Evolutionary conservation across 2,888 invertebrate species (phyloP).

Genomic region (Napeogenes inachia): DNA sequence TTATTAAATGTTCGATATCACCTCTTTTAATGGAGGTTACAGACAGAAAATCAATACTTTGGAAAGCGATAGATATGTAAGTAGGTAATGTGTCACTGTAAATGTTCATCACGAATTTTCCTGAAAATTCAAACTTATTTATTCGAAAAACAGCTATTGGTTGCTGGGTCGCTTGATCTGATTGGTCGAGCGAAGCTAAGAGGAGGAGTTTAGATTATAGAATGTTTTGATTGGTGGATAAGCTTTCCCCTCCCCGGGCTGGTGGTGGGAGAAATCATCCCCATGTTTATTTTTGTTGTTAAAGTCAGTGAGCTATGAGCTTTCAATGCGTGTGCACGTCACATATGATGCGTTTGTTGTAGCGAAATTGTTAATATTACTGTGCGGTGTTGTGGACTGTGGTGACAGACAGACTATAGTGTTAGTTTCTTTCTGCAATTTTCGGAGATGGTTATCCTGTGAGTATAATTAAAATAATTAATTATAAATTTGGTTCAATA

Average conservation of each 20-base stretch:
- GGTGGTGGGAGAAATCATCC: conserved; percentile 63
- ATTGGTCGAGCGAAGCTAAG: conserved; percentile 46
- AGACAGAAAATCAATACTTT: conserved; percentile 27
- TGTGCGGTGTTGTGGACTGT: conserved; percentile 43
- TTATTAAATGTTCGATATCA: too few relatives aligned
- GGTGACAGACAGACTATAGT: conserved; percentile 42
- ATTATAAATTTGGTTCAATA: too few relatives aligned
- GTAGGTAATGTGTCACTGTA: conserved; percentile 48
- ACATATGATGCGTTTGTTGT: conserved; percentile 19
- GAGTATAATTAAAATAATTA: conserved; percentile 41
- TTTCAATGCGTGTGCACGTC: conserved; percentile 46
- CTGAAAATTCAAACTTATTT: conserved; percentile 49
- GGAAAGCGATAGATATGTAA: conserved; percentile 26
- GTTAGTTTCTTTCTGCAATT: conserved; percentile 42
- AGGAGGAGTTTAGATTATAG: conserved; percentile 49
- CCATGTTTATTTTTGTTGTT: conserved; percentile 73
- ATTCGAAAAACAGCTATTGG: conserved; percentile 52
- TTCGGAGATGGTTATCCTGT: conserved; percentile 74
- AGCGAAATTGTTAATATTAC: conserved; percentile 14
- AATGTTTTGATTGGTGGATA: conserved; percentile 45
- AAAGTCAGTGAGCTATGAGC: conserved; percentile 69
- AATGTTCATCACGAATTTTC: conserved; percentile 51
- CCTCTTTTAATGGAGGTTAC: background rate
- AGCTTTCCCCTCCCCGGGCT: conserved; percentile 43
- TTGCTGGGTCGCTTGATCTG: conserved; percentile 25